Base-by-base conservation (phyloP, 1,140 invertebrate genomes). In the Euwallacea fornicatus region DNA sequence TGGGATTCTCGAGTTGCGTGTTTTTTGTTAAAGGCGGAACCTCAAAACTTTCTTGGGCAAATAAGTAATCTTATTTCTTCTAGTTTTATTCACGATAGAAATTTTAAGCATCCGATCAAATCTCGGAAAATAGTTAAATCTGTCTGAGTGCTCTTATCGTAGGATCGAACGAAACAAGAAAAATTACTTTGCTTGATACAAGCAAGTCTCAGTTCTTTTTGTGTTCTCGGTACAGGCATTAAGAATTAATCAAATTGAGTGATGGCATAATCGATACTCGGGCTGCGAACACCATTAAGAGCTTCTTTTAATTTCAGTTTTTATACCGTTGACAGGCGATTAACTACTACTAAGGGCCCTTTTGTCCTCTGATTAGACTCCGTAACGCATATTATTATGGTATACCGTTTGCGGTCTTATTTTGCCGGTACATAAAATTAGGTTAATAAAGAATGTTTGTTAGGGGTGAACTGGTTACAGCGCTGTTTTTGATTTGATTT, bases 231-330 rank as follows among this genome's bases (percentile, higher is more conserved):
- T 69, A 63, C 67, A 69, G 42, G 67, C 58, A 63, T 62, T 69
- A 69, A 59, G 67, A 61, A 69, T 69, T 69, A 69, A 69, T 69
- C 67, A 69, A 69, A 69, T 55, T 69, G 67, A 69, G 67, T 69
- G 67, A 69, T 62, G 21, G 50, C 42, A 55, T 69, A 69, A 69
- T 69, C 67, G 60, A 69, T 69, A 61, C 47, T 42, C 7, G 44
- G 59, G 47, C 58, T 56, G 58, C 4, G 15, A 61, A 50, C 15
- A 53, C 15, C 42, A 8, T 43, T 62, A 69, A 63, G 59, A 55
- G 58, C 44, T 69, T 43, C 42, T 66, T 66, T 66, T 58, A 66
- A 66, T 58, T 66, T 58, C 16, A 41, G 10, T 64, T 66, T 66
- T 58, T 66, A 2, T 63, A 47, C 9, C 8, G 44, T 13, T 50